Conservation (phyloP, 2,888 invertebrate species). For the Emmelina monodactyla region DNA sequence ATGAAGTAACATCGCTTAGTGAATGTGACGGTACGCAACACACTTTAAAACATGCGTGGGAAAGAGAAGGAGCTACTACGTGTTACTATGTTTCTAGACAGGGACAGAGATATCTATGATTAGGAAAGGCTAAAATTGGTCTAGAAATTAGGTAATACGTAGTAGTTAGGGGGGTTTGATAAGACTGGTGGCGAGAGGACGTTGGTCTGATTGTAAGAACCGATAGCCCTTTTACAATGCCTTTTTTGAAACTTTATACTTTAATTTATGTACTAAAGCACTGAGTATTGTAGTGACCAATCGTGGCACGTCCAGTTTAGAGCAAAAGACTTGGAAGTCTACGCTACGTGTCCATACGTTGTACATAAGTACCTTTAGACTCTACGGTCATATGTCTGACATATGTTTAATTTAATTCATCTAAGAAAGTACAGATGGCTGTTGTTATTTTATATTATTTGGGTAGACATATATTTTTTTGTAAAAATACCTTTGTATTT, state of each 20-base stretch:
- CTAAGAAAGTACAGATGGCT: slow-evolving; percentile 67
- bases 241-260: slow-evolving; percentile 25
- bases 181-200: slow-evolving; percentile 18
- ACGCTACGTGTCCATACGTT: slow-evolving; percentile 43
- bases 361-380: slow-evolving; percentile 61
- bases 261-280: slow-evolving; percentile 23
- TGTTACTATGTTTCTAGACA: no score
- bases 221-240: slow-evolving; percentile 28
- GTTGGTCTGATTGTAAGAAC: slow-evolving; percentile 22
- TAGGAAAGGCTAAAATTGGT: slow-evolving; percentile 5
- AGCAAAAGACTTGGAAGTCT: slow-evolving; percentile 30
- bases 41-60: slow-evolving; percentile 8
- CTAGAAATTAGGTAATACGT: no score
- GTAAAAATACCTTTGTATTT: slow-evolving; percentile 66
- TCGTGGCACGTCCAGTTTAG: slow-evolving; percentile 51
- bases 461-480: slow-evolving; percentile 65
- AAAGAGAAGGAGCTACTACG: slow-evolving; percentile 7
- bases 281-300: slow-evolving; percentile 48
- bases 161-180: slow-evolving; percentile 14
- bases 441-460: slow-evolving; percentile 68
- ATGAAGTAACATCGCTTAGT: slow-evolving; percentile 57
- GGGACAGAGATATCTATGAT: background rate
- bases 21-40: slow-evolving; percentile 24
- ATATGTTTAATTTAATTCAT: slow-evolving; percentile 67
- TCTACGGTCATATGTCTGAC: slow-evolving; percentile 65